Conservation (phyloP, 2,113 vertebrate species). For the Lepisosteus oculatus region DNA sequence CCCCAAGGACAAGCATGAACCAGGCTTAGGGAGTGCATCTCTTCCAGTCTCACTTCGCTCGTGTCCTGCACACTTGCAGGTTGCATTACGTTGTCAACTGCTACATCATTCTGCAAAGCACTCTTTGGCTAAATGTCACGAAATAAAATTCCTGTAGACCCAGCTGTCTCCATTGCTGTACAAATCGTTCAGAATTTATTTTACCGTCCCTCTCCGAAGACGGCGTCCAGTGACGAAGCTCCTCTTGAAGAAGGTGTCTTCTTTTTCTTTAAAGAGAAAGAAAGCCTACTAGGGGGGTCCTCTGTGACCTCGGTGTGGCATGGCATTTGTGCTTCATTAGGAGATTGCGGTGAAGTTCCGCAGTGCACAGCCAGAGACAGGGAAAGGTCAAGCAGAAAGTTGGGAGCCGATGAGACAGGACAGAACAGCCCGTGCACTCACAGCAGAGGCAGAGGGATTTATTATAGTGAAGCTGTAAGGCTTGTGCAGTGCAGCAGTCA, state of each 20-base stretch:
- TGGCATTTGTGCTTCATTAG: slow-evolving; percentile 78
- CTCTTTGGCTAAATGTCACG: too few species aligned
- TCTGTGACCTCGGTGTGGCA: slow-evolving; percentile 72
- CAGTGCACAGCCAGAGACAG: slow-evolving; percentile 68
- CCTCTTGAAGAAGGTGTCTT: slow-evolving; percentile 6
- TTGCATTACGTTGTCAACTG: too few species aligned
- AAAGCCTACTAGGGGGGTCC: slow-evolving; percentile 48
- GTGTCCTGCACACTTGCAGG: too few species aligned
- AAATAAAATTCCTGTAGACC: background rate
- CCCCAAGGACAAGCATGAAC: too few species aligned
- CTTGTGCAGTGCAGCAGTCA: slow-evolving; percentile 74
- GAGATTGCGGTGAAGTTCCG: slow-evolving; percentile 78
- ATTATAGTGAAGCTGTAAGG: slow-evolving; percentile 77
- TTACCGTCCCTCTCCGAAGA: too few species aligned
- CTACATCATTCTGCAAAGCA: too few species aligned
- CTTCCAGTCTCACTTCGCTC: too few species aligned
- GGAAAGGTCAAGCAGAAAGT: slow-evolving; percentile 79
- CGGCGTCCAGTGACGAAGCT: too few species aligned
- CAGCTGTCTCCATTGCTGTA: slow-evolving; percentile 19
- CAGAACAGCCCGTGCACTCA: slow-evolving; percentile 67
- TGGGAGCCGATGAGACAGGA: slow-evolving; percentile 70
- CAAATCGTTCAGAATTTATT: too few species aligned
- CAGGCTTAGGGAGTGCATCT: too few species aligned
- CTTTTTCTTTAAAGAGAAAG: slow-evolving; percentile 36
- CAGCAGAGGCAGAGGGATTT: slow-evolving; percentile 74